Base-by-base conservation (phyloP, 2,888 invertebrate genomes). In the Drosophila buzzatii region DNA sequence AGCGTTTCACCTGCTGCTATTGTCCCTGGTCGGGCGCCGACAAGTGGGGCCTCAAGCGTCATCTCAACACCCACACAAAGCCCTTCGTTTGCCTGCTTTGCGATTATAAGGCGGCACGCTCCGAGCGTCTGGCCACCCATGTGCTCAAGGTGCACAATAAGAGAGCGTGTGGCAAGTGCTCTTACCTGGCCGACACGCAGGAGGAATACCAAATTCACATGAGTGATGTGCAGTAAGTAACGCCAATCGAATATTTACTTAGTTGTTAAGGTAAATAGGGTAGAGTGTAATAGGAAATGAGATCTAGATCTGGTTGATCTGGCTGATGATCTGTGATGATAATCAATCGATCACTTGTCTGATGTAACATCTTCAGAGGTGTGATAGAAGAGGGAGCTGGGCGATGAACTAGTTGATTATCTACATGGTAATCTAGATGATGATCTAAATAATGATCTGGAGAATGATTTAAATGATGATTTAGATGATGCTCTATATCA, bases 21-120 rank as follows among this genome's bases (percentile, higher is more conserved):
- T 98, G 98, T 93, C 95, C 97, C 27, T 98, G 98, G 98, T 96
- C 97, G 44, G 98, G 98, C 27, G 97, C 97, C 65, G 98, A 98
- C 93, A 98, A 98, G 92, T 98, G 98, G 98, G 98, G 98, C 90
- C 94, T 98, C 70, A 98, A 98, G 93, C 95, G 98, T 53, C 98
- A 98, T 92, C 95, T 98, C 89, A 98, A 98, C 94, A 98, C 98
- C 41, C 98, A 98, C 93, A 95, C 98, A 91, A 98, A 98, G 93
- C 98, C 98, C 51, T 98, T 97, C 93, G 96, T 97, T 64, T 98
- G 98, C 93, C 96, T 96, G 84, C 94, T 98, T 62, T 98, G 98
- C 94, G 98, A 98, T 93, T 98, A 98, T 94, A 98, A 98, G 94
- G 98, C 98, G 68, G 98, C 98, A 65, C 95, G 98, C 83, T 97